phyloP scores from a whole-genome alignment of 2,113 vertebrate species.

The Muntiacus muntjak region DNA sequence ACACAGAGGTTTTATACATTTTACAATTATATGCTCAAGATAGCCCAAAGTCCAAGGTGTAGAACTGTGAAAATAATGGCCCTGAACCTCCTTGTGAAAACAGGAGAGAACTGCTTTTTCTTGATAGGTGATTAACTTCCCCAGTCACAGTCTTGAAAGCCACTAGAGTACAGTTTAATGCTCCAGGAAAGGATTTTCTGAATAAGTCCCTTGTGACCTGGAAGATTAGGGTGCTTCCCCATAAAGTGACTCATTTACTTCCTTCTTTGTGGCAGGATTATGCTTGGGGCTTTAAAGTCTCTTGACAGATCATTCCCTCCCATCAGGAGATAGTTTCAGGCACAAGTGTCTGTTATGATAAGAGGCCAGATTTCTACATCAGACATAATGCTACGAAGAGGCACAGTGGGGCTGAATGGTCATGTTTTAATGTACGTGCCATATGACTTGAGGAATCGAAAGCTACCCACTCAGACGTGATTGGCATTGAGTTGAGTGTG shows the following conservation, averaged over 20 bases:
- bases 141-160: background rate
- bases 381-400: background rate
- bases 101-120: slow-evolving; percentile 1
- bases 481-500: background rate
- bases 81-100: slow-evolving; percentile 6
- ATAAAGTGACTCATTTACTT: background rate
- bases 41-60: background rate
- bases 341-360: slow-evolving; percentile 10
- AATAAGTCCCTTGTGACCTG: background rate
- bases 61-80: background rate
- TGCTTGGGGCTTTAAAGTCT: background rate
- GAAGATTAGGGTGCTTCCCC: background rate
- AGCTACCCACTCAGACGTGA: background rate
- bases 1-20: background rate
- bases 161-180: background rate
- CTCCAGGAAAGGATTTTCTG: background rate
- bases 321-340: background rate
- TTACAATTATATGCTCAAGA: background rate
- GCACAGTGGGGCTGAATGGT: background rate
- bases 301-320: background rate
- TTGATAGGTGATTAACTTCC: background rate
- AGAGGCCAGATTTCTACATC: background rate
- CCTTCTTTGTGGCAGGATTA: background rate
- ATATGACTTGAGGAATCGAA: background rate
- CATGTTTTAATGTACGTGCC: background rate